Percentiles rank a stretch among this genome's conserved stretches.
These are phyloP conservation scores for Pangasius krempfi DNA, from an alignment of 2,797 vertebrate genomes.

Conservation along the genomic window DNA sequence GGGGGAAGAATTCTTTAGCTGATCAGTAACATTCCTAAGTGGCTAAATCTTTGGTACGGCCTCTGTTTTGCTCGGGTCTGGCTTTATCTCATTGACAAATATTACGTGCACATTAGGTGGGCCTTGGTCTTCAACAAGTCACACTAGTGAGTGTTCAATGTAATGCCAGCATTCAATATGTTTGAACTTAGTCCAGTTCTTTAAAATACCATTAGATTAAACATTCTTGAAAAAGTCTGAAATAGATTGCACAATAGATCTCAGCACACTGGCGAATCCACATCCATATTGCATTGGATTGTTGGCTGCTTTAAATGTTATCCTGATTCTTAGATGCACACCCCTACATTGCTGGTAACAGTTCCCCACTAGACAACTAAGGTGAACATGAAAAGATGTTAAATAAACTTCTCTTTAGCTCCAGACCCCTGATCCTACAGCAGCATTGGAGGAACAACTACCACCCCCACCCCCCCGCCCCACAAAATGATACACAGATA, in stretches of 20 bases:
- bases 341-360: neutral
- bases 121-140: neutral
- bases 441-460: slow-evolving; percentile 35
- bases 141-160: neutral
- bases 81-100: neutral
- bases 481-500: neutral
- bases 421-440: slow-evolving; percentile 22
- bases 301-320: neutral
- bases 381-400: neutral
- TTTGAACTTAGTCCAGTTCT: neutral
- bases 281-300: neutral
- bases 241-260: neutral
- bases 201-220: neutral
- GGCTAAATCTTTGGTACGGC: neutral
- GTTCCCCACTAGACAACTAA: neutral
- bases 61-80: neutral
- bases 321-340: neutral
- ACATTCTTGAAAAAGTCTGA: neutral
- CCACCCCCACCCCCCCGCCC: neutral
- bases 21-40: neutral
- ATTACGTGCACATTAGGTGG: neutral
- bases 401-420: neutral
- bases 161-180: neutral
- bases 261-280: neutral
- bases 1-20: neutral